A percentile compares a stretch with the other conserved stretches of the same genome.
Evolutionary conservation across 2,113 vertebrate species (phyloP).

Genomic region (Macaca mulatta): DNA sequence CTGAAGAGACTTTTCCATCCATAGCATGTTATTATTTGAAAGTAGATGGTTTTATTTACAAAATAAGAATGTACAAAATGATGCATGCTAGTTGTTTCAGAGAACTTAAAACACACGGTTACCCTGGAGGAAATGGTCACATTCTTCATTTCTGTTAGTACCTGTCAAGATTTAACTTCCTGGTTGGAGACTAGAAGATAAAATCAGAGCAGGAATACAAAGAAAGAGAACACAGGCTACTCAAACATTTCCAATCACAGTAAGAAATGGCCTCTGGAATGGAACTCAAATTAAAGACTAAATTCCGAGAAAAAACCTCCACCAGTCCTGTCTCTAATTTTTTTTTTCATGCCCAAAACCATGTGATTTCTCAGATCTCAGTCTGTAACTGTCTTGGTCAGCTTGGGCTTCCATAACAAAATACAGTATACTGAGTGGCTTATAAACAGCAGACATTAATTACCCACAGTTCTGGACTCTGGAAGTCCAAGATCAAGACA

Average conservation of each 20-base stretch:
- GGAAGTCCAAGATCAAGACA: not conserved
- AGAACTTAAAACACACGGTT: not conserved
- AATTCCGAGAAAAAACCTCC: not conserved
- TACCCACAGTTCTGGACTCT: not conserved
- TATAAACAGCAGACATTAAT: not conserved
- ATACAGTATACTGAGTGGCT: not conserved
- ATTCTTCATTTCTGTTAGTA: not conserved
- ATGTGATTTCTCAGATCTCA: not conserved
- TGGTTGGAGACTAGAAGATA: not conserved
- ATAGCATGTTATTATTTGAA: not conserved
- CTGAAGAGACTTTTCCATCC: rapidly evolving
- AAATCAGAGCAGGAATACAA: not conserved
- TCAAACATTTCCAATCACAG: not conserved
- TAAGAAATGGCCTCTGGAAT: too few species aligned
- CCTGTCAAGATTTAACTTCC: not conserved
- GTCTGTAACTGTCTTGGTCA: not conserved
- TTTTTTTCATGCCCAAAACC: too few species aligned
- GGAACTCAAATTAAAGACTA: not conserved
- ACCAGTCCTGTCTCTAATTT: rapidly evolving
- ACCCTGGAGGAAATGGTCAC: not conserved
- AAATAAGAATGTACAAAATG: not conserved
- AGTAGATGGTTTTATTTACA: not conserved
- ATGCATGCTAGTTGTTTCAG: not conserved
- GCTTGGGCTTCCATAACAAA: not conserved
- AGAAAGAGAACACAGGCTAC: not conserved